Conservation (phyloP, 2,888 invertebrate genomes). For the Drosophila meridiana region DNA sequence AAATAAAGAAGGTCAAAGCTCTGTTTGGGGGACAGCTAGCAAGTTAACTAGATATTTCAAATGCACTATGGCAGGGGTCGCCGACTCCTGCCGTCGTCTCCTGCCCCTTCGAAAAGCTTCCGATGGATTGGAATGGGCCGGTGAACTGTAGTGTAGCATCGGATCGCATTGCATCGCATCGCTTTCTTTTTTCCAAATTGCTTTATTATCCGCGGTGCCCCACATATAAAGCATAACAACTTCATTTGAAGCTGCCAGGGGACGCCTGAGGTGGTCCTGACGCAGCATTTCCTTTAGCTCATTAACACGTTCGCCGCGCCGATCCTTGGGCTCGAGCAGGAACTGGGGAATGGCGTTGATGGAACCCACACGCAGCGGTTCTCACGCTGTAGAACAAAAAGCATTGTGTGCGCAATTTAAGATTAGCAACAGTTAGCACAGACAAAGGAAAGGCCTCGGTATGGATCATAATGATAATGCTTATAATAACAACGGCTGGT, state of each 20-base stretch:
- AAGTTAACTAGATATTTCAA: conserved; percentile 73
- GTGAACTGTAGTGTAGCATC: conserved; percentile 17
- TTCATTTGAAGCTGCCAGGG: conserved; percentile 48
- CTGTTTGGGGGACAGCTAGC: conserved; percentile 31
- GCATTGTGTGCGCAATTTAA: conserved; percentile 65
- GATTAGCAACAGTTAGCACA: conserved; percentile 80
- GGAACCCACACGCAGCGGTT: conserved; percentile 83
- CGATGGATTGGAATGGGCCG: conserved; percentile 11
- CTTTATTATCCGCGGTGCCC: conserved; percentile 59
- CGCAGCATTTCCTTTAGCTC: conserved; percentile 78
- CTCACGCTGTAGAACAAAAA: conserved; percentile 75
- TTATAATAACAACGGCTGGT: conserved; percentile 69
- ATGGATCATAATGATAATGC: conserved; percentile 75
- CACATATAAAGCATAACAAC: conserved; percentile 50
- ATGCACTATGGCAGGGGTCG: conserved; percentile 43
- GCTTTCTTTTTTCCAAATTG: conserved; percentile 49
- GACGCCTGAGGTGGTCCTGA: conserved; percentile 65
- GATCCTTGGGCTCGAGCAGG: conserved; percentile 3
- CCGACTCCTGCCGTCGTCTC: background rate
- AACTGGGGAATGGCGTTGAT: conserved; percentile 26
- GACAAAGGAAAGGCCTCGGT: conserved; percentile 51
- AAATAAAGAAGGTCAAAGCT: conserved; percentile 77
- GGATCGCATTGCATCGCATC: background rate
- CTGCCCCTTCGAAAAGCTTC: conserved; percentile 23
- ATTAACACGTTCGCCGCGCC: conserved; percentile 69